Percentiles rank a stretch among this genome's conserved stretches.
phyloP scores from a whole-genome alignment of 2,888 invertebrate species.

The Endomychus coccineus region DNA sequence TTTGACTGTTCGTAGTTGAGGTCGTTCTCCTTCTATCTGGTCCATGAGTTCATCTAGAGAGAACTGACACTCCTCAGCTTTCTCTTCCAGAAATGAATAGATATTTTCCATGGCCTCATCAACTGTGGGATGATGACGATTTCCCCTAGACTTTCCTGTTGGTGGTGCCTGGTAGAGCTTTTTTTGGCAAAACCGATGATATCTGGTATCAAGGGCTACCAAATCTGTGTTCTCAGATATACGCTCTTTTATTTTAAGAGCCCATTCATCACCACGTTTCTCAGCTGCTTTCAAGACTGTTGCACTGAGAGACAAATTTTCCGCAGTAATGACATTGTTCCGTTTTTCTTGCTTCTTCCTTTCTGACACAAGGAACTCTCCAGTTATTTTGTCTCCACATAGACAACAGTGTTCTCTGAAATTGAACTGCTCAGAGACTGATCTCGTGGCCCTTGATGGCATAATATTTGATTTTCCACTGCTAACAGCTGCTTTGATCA shows the following conservation, averaged over 20 bases:
- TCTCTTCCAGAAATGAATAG: no score
- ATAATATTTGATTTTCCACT: no score
- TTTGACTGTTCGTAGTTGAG: no score
- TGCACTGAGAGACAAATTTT: slow-evolving; percentile 1
- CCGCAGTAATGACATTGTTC: slow-evolving; percentile 7
- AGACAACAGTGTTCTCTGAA: slow-evolving; percentile 42
- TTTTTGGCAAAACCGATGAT: slow-evolving; percentile 15
- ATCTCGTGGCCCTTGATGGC: no score
- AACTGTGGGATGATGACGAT: no score
- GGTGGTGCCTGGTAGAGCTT: no score
- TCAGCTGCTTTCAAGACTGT: slow-evolving; percentile 6
- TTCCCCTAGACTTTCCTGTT: no score
- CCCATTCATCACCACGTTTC: slow-evolving; percentile 11
- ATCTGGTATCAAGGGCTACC: slow-evolving; percentile 17
- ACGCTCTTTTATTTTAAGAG: slow-evolving; percentile 14
- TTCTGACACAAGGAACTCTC: slow-evolving; percentile 3
- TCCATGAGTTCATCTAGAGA: no score
- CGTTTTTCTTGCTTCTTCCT: slow-evolving; percentile 4
- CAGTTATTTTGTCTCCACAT: slow-evolving; percentile 7
- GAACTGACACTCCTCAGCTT: no score
- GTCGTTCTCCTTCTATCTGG: no score
- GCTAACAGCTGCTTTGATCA: no score
- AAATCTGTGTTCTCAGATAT: slow-evolving; percentile 18
- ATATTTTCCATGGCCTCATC: no score
- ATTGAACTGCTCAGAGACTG: slow-evolving; percentile 53